Base-by-base conservation (phyloP, 2,888 invertebrate genomes). In the Saturnia pavonia region DNA sequence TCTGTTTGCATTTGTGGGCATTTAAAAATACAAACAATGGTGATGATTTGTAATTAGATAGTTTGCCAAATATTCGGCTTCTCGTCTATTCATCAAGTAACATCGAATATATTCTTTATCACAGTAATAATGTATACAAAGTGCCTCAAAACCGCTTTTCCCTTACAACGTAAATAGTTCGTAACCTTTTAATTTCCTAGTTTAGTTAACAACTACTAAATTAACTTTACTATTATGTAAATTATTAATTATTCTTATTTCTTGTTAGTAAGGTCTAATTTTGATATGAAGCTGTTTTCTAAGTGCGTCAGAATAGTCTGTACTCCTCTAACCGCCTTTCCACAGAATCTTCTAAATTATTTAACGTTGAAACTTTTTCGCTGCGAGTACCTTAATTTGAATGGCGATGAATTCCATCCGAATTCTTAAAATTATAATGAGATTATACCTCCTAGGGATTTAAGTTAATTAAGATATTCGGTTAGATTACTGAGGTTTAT, bases 181-280 rank as follows among this genome's bases (percentile, higher is more conserved):
- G 77, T 75, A 80, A 77, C 75, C 76, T 82, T 78, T 80, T 76
- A 78, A 79, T 80, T 80, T 78, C 76, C 79, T 79, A 80, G 79
- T 79, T 80, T 77, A 75, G 73, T 77, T 75, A 74, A 75, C 72
- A 69, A 67, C 25, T 40, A 42, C 76, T 66, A 75, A 19, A 7
- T 72, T 74, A 69, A 11, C 1, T 60, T 63, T 70, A 43, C 70
- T 19, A 1, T 14, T 27, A 0, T 11, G 3, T 22, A 63, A 51
- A 67, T n/a, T 7, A 1, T 51, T 1, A 7, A 54, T 27, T 14
- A 51, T 70, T 65, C 25, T 77, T 78, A 69, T 11, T 0, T 7
- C 12, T 19, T 8, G 0, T 11, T 0, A 1, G 22, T 77, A 78
- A 67, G 72, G 68, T 22, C 48, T 8, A 70, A 8, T 72, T 72